Conservation (phyloP, 2,888 invertebrate species). For the Agriopis marginaria region DNA sequence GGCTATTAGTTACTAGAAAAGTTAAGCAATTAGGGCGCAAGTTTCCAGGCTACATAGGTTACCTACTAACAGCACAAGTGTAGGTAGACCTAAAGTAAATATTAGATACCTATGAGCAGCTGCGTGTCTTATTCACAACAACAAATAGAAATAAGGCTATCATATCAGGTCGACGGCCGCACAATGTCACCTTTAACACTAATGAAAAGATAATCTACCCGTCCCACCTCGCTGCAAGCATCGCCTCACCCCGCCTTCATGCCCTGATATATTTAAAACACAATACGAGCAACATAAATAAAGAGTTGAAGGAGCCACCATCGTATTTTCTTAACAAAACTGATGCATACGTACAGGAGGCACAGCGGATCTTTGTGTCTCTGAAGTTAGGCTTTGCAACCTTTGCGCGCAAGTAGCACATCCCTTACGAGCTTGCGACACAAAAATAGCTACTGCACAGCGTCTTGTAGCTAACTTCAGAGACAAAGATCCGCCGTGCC, state of each 20-base stretch:
- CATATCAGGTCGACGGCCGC: slow-evolving; percentile 68
- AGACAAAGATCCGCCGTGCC: too few relatives aligned
- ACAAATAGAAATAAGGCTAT: slow-evolving; percentile 58
- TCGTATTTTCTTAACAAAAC: slow-evolving; percentile 2
- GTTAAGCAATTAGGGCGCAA: too few relatives aligned
- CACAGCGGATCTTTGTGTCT: too few relatives aligned
- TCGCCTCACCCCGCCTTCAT: slow-evolving; percentile 10
- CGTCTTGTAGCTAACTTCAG: too few relatives aligned
- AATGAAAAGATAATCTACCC: slow-evolving; percentile 63
- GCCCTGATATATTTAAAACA: slow-evolving; percentile 13
- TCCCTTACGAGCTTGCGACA: too few relatives aligned
- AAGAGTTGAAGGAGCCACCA: slow-evolving; percentile 7
- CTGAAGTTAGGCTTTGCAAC: too few relatives aligned
- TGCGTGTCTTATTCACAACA: slow-evolving; percentile 8
- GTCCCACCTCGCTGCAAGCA: slow-evolving; percentile 43
- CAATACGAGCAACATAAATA: neutral
- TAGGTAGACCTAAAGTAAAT: slow-evolving; percentile 10
- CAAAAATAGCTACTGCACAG: too few relatives aligned
- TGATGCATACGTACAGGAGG: neutral
- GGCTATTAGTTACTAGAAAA: too few relatives aligned
- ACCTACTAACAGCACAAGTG: neutral
- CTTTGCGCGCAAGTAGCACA: too few relatives aligned
- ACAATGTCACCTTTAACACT: slow-evolving; percentile 79
- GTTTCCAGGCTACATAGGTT: neutral
- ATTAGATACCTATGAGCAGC: neutral